Percentiles rank a stretch among this genome's conserved stretches.
Evolutionary conservation across 30 jellyfish, hydroid and myxozoan genomes (phyloP).

Genomic region (Aurelia sp.): DNA sequence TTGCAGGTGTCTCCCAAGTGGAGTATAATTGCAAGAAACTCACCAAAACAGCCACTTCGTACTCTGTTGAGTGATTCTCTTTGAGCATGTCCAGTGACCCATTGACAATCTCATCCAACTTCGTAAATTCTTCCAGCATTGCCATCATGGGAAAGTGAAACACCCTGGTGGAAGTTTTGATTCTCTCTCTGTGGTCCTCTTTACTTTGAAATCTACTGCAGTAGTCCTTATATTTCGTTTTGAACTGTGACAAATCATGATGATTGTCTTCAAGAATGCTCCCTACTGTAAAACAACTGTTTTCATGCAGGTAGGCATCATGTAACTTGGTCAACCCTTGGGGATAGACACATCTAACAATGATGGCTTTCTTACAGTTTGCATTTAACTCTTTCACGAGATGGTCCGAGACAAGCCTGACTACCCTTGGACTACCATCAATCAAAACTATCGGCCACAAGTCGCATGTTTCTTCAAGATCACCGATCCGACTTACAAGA

Average conservation of each 20-base stretch:
- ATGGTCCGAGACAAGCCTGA: conserved; percentile 34
- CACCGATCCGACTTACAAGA: conserved; percentile 19
- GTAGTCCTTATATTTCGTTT: conserved; percentile 19
- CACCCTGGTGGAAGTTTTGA: conserved; percentile 3
- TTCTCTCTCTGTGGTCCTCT: not conserved
- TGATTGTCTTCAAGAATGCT: conserved; percentile 22
- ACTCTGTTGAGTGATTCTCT: conserved; percentile 18
- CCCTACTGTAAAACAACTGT: conserved; percentile 21
- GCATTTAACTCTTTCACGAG: conserved; percentile 43
- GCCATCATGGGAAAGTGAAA: conserved; percentile 75
- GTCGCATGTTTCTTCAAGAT: conserved; percentile 24
- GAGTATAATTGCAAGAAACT: conserved; percentile 53
- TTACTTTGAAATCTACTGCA: conserved; percentile 3
- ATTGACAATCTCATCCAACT: conserved; percentile 26
- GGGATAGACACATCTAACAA: conserved; percentile 29
- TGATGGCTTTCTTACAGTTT: conserved; percentile 24
- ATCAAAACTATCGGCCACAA: conserved; percentile 39
- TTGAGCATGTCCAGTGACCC: conserved; percentile 25
- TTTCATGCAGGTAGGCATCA: conserved; percentile 13
- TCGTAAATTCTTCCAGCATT: conserved; percentile 53
- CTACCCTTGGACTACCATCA: conserved; percentile 61
- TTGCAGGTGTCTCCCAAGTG: conserved; percentile 60
- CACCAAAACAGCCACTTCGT: conserved; percentile 60
- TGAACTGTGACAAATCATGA: conserved; percentile 19
- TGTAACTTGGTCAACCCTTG: not conserved